These are phyloP conservation scores for Zosterops lateralis DNA, from an alignment of 2,113 vertebrate species.

Conservation along the genomic window DNA sequence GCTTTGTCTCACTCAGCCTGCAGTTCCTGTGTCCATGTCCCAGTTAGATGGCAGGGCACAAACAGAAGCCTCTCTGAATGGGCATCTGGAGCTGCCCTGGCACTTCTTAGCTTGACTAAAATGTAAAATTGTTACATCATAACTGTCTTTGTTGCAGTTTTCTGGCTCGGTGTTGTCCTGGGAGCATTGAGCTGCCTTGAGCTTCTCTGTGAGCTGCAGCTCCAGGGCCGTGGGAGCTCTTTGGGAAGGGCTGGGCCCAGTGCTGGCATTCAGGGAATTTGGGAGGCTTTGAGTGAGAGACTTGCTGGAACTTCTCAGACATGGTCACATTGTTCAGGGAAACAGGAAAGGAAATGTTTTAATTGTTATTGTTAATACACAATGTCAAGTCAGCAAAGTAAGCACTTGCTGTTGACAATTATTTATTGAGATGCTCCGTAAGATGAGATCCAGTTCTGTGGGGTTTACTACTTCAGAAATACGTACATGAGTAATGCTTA, in stretches of 20 bases:
- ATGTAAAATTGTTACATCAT: neutral
- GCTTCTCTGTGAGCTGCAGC: neutral
- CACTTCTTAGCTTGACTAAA: neutral
- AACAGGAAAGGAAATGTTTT: neutral
- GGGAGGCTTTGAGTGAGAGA: neutral
- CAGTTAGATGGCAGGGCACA: neutral
- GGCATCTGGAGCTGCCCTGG: neutral
- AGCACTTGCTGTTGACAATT: neutral
- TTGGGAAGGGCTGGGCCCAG: neutral
- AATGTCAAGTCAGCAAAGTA: neutral
- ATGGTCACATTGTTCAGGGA: neutral
- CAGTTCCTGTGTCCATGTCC: neutral
- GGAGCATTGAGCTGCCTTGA: neutral
- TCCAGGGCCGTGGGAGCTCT: neutral
- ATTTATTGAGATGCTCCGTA: neutral
- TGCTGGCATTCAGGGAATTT: neutral
- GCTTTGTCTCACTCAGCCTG: slow-evolving; percentile 1
- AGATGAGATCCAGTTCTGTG: neutral
- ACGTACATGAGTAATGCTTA: neutral
- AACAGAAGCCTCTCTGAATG: slow-evolving; percentile 2
- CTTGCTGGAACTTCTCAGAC: neutral
- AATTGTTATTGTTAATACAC: neutral
- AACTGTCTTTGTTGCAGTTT: neutral
- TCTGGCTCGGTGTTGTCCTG: neutral
- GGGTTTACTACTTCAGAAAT: neutral